A percentile compares a stretch with the other conserved stretches of the same genome.
phyloP scores from a whole-genome alignment of 2,797 vertebrate species.

The Tolypeutes matacus region DNA sequence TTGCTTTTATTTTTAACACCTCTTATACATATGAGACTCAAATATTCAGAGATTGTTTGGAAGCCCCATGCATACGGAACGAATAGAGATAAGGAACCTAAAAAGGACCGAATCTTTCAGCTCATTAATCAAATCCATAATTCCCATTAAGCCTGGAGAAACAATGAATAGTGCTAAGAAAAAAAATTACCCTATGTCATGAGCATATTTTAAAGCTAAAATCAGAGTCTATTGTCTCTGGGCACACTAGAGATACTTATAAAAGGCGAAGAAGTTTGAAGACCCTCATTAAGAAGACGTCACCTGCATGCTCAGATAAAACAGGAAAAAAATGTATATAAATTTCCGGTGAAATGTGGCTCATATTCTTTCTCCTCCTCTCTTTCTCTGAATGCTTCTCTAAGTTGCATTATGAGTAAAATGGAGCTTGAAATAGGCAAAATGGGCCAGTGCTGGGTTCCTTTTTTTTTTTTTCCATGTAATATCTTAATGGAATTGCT shows the following conservation, averaged over 20 bases:
- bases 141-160: constrained; percentile 76
- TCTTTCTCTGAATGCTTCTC: constrained; percentile 61
- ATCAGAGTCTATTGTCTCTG: constrained; percentile 46
- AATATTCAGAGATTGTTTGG: constrained; percentile 58
- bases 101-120: constrained; percentile 66
- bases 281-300: constrained; percentile 76
- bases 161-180: constrained; percentile 73
- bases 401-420: constrained; percentile 65
- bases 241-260: constrained; percentile 22
- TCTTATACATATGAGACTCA: constrained; percentile 1
- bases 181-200: constrained; percentile 69
- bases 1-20: constrained; percentile 61
- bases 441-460: constrained; percentile 19
- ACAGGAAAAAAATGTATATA: constrained; percentile 65
- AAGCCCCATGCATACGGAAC: constrained; percentile 65
- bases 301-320: constrained; percentile 73
- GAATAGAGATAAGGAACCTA: constrained; percentile 66
- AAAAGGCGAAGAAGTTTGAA: constrained; percentile 68
- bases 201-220: constrained; percentile 77
- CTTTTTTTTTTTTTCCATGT: not conserved
- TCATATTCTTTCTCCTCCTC: constrained; percentile 38
- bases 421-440: constrained; percentile 73
- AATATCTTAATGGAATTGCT: constrained; percentile 75
- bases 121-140: constrained; percentile 80
- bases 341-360: constrained; percentile 57